Base-by-base conservation (phyloP, 2,113 vertebrate genomes). In the Rafetus swinhoei region DNA sequence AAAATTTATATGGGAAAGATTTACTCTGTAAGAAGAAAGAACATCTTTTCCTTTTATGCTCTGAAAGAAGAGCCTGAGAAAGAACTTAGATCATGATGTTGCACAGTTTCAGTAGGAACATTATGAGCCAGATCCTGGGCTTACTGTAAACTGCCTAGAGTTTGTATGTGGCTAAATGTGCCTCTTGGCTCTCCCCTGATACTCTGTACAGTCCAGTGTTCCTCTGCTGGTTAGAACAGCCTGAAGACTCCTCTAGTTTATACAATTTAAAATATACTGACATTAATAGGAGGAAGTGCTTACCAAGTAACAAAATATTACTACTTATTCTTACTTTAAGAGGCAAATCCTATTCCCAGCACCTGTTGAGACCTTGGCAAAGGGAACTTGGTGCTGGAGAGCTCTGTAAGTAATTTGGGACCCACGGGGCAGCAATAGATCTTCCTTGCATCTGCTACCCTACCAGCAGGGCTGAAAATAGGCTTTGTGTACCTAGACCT, bases 161-260 rank as follows among this genome's bases (percentile, higher is more conserved):
- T 84, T 88, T 45, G 82, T 62, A 85, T 77, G 77, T 62, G 85
- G 72, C 79, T 92, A 87, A 95, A 91, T 21, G 72, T 87, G 69
- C 6, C 6, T 77, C 22, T 50, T 77, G 45, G 21, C 10, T 25
- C 22, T 50, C 74, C 32, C 72, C 45, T 84, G 82, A 95, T 32
- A 21, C 24, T 87, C 62, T 77, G 91, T 85, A 21, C 45, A 74
- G 54, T 83, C 35, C 57, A 89, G 54, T 29, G 54, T 45, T 77
- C 35, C 80, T 77, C 80, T 81, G 69, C 62, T 94, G 79, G 50
- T 91, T 79, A 60, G 55, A 93, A 52, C 7, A 85, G 62, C 39
- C 12, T 86, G 56, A 94, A 89, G 86, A 16, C 29, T 69, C 3
- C 83, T 79, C 9, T 54, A 76, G 81, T 54, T 50, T 60, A 79